These are phyloP conservation scores for Artibeus jamaicensis DNA, from an alignment of 2,797 vertebrate genomes.

Conservation along the genomic window DNA sequence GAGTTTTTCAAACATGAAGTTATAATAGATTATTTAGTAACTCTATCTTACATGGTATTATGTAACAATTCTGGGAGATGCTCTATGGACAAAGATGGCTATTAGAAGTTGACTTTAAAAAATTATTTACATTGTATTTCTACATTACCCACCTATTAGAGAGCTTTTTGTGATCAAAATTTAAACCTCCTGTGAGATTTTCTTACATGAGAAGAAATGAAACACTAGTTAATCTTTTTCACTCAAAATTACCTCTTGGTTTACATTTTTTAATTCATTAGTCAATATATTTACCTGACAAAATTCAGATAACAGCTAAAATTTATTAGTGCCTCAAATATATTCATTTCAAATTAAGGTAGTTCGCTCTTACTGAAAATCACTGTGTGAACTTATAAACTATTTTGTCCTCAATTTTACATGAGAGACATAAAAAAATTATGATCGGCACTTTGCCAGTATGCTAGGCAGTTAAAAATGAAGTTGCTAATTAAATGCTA, in stretches of 20 bases:
- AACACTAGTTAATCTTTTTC: background rate
- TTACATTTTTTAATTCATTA: background rate
- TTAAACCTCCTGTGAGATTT: background rate
- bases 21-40: background rate
- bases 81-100: background rate
- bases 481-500: background rate
- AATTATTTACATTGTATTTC: background rate
- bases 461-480: background rate
- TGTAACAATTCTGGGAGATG: background rate
- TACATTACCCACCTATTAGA: background rate
- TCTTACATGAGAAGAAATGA: background rate
- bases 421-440: background rate
- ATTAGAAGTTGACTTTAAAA: background rate
- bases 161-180: background rate
- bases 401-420: background rate
- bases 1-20: background rate
- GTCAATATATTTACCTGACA: background rate
- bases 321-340: background rate
- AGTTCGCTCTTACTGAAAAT: background rate
- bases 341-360: conserved; percentile 19
- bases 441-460: background rate
- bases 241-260: background rate
- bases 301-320: background rate
- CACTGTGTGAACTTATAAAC: background rate
- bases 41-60: background rate